phyloP scores from a whole-genome alignment of 2,888 invertebrate genomes.

The Buathra laborator region DNA sequence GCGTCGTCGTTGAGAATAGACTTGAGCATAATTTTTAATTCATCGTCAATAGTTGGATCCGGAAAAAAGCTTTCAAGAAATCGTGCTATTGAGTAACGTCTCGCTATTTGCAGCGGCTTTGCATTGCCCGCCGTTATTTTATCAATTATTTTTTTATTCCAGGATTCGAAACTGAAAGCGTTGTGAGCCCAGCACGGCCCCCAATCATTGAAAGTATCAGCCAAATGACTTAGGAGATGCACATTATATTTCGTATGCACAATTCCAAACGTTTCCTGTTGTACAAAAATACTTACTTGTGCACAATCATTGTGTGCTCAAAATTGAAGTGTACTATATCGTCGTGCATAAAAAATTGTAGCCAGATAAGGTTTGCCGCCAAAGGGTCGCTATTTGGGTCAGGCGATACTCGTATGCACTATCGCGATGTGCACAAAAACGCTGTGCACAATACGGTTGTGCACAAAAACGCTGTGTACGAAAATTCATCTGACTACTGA shows the following conservation, averaged over 20 bases:
- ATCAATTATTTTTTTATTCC: neutral
- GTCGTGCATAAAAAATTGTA: too few species aligned
- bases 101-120: conserved; percentile 14
- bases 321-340: too few species aligned
- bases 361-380: too few species aligned
- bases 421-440: too few species aligned
- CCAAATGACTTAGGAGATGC: conserved; percentile 35
- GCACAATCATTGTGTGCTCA: too few species aligned
- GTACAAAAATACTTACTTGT: too few species aligned
- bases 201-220: conserved; percentile 29
- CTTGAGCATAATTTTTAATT: conserved; percentile 9
- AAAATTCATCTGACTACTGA: too few species aligned
- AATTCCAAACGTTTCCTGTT: neutral
- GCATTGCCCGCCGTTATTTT: conserved; percentile 5
- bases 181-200: conserved; percentile 30
- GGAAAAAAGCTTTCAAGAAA: conserved; percentile 25
- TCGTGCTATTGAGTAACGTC: neutral
- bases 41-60: neutral
- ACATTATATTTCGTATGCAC: conserved; percentile 12
- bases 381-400: too few species aligned
- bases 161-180: conserved; percentile 23
- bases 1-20: conserved; percentile 5
- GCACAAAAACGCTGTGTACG: too few species aligned
- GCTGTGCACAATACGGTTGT: too few species aligned
- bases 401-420: too few species aligned